Evolutionary conservation across 2,888 invertebrate species (phyloP), one percentile per base, ranked within the genome.

Genomic region (Busseola fusca): DNA sequence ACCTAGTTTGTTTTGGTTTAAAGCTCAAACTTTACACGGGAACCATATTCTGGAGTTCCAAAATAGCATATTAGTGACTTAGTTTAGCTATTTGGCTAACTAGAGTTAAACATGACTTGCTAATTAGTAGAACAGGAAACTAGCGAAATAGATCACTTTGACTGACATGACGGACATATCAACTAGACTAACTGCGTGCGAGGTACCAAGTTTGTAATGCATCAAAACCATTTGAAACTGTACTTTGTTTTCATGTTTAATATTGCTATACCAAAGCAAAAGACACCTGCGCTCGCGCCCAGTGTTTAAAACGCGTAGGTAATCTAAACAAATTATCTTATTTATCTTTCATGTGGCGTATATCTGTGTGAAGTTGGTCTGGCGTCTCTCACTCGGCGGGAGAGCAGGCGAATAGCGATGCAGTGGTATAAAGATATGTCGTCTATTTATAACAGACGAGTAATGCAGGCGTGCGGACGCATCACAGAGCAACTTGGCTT

Each of bases 381-480:
- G 91, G 91, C 89, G 87, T 89, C 88, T 88, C 89, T 92, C 93
- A 91, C 92, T 92, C 91, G 86, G 91, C 89, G 93, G 95, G 95
- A 94, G 95, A 94, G 93, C 91, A 94, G 92, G 93, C 91, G 89
- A 86, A 87, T 84, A 85, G 86, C 89, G 86, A 80, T 91, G 89
- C 90, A 88, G 85, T 87, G 91, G 91, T 90, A 90, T 91, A 91
- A 91, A 94, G 93, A 94, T 93, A 93, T 91, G 93, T 91, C 91
- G 89, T 92, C 94, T 95, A 95, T 95, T 94, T 94, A 93, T 95
- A 95, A 89, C 91, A 84, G 90, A 87, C 87, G 89, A 91, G 90
- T 92, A 89, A 87, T 93, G 92, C 92, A 92, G 89, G 91, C 90
- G 88, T 83, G 89, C 90, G 90, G 87, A 87, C 90, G 91, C 92